Conservation (phyloP, 2,797 vertebrate species). For the Channallabes apus region DNA sequence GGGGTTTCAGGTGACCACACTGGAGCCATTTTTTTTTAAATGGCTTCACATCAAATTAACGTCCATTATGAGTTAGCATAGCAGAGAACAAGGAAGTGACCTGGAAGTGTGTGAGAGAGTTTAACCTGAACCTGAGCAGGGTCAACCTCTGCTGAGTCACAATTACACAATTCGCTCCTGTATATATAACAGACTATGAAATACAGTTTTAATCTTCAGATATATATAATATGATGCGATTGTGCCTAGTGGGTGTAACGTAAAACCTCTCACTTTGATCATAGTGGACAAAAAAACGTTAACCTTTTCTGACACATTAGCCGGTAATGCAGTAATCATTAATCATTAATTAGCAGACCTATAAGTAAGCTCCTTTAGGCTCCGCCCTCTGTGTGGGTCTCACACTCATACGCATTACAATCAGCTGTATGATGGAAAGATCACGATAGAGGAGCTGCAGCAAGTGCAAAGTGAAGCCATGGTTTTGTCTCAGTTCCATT, state of each 20-base stretch:
- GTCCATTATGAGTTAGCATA: not conserved
- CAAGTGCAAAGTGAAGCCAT: not conserved
- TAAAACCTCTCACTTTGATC: not conserved
- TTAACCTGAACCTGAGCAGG: not conserved
- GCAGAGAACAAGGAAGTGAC: not conserved
- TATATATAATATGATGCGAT: no score
- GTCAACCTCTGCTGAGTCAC: not conserved
- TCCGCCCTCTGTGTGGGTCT: not conserved
- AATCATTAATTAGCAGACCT: not conserved
- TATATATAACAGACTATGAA: not conserved
- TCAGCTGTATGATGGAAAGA: not conserved
- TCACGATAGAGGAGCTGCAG: not conserved
- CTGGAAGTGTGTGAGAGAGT: not conserved
- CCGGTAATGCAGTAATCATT: no score
- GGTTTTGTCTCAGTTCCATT: not conserved
- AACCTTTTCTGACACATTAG: no score
- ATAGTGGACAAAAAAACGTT: no score
- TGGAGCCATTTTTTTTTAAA: not conserved
- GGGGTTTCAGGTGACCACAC: not conserved
- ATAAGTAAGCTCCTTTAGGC: not conserved
- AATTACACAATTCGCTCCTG: not conserved
- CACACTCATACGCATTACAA: not conserved
- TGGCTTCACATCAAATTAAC: not conserved
- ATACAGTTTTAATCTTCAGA: no score
- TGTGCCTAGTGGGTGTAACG: no score